These are phyloP conservation scores for Colius striatus DNA, from an alignment of 2,113 vertebrate species.

Conservation along the genomic window DNA sequence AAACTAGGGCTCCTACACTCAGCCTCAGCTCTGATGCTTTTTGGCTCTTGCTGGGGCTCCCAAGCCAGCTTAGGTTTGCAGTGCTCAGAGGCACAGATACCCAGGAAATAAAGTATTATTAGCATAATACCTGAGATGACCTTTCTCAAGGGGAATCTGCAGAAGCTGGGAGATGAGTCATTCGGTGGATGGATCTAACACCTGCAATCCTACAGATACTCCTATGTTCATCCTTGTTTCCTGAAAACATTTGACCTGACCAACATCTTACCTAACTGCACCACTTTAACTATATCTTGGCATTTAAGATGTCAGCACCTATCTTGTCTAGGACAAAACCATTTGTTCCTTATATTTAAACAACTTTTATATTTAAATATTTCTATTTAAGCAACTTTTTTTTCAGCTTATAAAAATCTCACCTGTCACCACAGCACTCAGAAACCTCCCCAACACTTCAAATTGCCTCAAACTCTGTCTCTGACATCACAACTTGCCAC, in stretches of 20 bases:
- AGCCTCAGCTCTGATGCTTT: neutral
- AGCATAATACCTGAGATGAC: slow-evolving; percentile 5
- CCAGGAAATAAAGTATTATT: slow-evolving; percentile 8
- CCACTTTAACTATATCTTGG: neutral
- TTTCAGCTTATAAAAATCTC: neutral
- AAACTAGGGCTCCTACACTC: neutral
- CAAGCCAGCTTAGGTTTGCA: neutral
- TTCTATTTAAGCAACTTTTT: neutral
- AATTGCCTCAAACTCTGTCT: neutral
- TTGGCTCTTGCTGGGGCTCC: neutral
- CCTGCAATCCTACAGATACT: neutral
- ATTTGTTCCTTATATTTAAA: neutral
- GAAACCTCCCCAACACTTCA: neutral
- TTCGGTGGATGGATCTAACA: neutral
- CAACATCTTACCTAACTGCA: neutral
- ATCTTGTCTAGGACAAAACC: neutral
- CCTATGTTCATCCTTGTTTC: neutral
- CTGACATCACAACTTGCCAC: neutral
- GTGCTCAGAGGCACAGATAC: neutral
- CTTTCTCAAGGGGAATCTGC: slow-evolving; percentile 41
- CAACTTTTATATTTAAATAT: neutral
- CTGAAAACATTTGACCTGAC: neutral
- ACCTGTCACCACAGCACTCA: neutral
- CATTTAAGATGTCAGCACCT: neutral
- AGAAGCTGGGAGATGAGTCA: slow-evolving; percentile 25